phyloP scores from a whole-genome alignment of 2,797 vertebrate species.

The Hypotaenidia philippensis region DNA sequence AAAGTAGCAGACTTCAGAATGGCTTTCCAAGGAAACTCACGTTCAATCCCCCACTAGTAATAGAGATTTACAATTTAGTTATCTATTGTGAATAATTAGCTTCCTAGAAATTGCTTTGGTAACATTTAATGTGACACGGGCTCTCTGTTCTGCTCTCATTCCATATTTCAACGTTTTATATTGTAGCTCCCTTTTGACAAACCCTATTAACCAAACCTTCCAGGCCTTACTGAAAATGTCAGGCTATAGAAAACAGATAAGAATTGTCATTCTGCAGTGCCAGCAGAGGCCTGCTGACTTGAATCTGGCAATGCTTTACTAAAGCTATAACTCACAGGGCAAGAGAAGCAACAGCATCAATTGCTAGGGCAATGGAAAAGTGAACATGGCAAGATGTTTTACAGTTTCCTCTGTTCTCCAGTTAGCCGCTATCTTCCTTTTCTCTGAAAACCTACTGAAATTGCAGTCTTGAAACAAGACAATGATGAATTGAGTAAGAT shows the following conservation, averaged over 20 bases:
- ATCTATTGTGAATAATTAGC: slow-evolving; percentile 76
- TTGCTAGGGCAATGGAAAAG: background rate
- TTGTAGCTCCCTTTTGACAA: slow-evolving; percentile 44
- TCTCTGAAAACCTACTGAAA: slow-evolving; percentile 1
- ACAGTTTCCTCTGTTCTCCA: background rate
- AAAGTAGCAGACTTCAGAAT: slow-evolving; percentile 31
- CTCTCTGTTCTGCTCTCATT: slow-evolving; percentile 46
- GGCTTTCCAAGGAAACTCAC: slow-evolving; percentile 25
- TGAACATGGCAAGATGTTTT: background rate
- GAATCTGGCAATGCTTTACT: background rate
- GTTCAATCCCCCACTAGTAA: slow-evolving; percentile 33
- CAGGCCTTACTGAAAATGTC: slow-evolving; percentile 65
- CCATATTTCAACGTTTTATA: slow-evolving; percentile 70
- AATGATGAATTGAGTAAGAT: background rate
- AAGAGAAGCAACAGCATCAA: background rate
- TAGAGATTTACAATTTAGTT: slow-evolving; percentile 73
- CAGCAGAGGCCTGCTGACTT: slow-evolving; percentile 21
- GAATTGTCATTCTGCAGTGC: slow-evolving; percentile 11
- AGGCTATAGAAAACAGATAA: slow-evolving; percentile 44
- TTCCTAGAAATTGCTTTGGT: slow-evolving; percentile 71
- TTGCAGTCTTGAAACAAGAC: background rate
- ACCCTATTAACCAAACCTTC: slow-evolving; percentile 66
- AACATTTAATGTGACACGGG: slow-evolving; percentile 51
- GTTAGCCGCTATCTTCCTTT: background rate
- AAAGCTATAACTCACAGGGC: slow-evolving; percentile 7